phyloP scores from a whole-genome alignment of 2,113 vertebrate genomes.

The Microcebus jonahi region DNA sequence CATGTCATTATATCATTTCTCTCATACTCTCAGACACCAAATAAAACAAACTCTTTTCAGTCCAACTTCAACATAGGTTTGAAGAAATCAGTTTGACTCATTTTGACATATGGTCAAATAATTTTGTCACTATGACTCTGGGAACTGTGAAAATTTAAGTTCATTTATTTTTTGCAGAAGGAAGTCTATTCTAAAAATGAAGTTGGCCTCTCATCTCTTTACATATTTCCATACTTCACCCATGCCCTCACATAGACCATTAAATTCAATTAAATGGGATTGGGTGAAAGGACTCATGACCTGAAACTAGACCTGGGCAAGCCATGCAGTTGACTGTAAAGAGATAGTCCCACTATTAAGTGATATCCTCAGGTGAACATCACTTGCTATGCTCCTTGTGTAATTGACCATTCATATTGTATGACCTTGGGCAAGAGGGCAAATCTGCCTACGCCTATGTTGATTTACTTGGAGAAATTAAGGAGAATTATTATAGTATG shows the following conservation, averaged over 20 bases:
- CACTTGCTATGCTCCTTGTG: neutral
- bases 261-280: slow-evolving; percentile 23
- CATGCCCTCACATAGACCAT: neutral
- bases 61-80: neutral
- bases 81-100: neutral
- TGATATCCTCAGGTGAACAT: neutral
- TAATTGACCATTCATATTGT: neutral
- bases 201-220: neutral
- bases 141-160: neutral
- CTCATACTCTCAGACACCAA: neutral
- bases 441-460: neutral
- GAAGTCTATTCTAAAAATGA: slow-evolving; percentile 21
- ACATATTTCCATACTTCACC: neutral
- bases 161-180: neutral
- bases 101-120: slow-evolving; percentile 7
- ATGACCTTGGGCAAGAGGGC: slow-evolving; percentile 12
- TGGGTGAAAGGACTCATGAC: slow-evolving; percentile 43
- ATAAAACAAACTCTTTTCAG: neutral
- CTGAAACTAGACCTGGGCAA: neutral
- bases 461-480: neutral
- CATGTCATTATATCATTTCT: neutral
- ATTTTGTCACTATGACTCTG: neutral
- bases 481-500: neutral
- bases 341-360: neutral
- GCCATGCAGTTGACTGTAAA: neutral